These are phyloP conservation scores for Trachymyrmex septentrionalis DNA, from an alignment of 1,140 invertebrate genomes.

Conservation along the genomic window DNA sequence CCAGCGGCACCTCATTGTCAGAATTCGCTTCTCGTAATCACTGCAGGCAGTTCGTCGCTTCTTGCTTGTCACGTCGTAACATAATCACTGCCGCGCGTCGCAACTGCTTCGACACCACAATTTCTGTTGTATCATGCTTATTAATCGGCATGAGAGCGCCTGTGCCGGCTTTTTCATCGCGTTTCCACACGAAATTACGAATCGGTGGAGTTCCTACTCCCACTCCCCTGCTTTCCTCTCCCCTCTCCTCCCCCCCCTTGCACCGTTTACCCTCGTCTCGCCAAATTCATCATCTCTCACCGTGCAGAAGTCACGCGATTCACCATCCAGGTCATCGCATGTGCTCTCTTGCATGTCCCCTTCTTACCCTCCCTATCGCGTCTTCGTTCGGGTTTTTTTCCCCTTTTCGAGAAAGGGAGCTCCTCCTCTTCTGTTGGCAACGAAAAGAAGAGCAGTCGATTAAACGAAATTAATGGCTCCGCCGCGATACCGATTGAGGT, in stretches of 20 bases:
- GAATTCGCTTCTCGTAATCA: constrained; percentile 14
- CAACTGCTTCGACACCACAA: constrained; percentile 21
- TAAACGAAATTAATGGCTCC: constrained; percentile 70
- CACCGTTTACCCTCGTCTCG: constrained; percentile 20
- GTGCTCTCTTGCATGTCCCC: neutral
- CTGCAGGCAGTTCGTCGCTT: constrained; percentile 26
- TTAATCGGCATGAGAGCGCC: constrained; percentile 44
- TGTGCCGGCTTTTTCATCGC: constrained; percentile 52
- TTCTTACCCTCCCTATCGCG: neutral
- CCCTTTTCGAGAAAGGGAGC: neutral
- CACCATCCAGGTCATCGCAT: neutral
- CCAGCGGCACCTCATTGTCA: neutral
- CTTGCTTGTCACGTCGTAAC: constrained; percentile 45
- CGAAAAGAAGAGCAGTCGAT: constrained; percentile 56
- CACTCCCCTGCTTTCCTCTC: too few relatives aligned
- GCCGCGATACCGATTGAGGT: constrained; percentile 30
- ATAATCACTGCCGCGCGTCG: constrained; percentile 33
- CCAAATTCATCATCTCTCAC: constrained; percentile 42
- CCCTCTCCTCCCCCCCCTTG: neutral
- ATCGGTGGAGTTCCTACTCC: neutral
- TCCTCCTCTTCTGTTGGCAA: neutral
- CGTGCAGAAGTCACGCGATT: constrained; percentile 43
- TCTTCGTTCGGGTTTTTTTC: neutral
- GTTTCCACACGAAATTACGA: constrained; percentile 34
- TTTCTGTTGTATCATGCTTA: constrained; percentile 61